These are phyloP conservation scores for Aromia moschata DNA, from an alignment of 2,888 invertebrate genomes.

Conservation along the genomic window DNA sequence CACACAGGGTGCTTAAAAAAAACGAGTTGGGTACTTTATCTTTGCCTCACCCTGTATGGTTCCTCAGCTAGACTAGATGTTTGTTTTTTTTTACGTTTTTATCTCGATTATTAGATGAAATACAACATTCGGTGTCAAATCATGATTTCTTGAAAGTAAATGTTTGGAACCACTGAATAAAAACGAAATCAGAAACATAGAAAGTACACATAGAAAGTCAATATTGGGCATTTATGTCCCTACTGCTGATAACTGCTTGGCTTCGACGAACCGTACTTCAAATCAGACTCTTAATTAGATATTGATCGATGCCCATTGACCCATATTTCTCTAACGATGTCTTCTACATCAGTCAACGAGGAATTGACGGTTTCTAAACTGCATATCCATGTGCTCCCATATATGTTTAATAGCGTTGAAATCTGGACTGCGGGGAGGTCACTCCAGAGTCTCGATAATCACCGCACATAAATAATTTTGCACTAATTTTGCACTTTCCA, in stretches of 20 bases:
- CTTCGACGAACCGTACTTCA: background rate
- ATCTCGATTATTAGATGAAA: no score
- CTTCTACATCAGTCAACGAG: background rate
- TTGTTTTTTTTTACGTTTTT: no score
- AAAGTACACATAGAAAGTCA: background rate
- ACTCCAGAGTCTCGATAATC: background rate
- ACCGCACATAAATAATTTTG: background rate
- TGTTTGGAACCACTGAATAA: background rate
- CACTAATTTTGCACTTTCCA: no score
- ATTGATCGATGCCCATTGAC: background rate
- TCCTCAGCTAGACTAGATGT: no score
- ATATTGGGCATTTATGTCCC: background rate
- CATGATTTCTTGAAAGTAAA: no score
- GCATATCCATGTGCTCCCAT: background rate
- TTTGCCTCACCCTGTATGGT: no score
- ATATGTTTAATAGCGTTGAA: background rate
- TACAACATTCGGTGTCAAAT: no score
- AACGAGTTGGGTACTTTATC: no score
- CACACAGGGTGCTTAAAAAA: no score
- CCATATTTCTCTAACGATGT: background rate
- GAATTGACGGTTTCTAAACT: background rate
- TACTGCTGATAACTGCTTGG: background rate
- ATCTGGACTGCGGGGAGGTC: background rate
- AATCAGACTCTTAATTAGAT: background rate
- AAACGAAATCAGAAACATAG: no score